Evolutionary conservation across 2,797 vertebrate species (phyloP).

Genomic region (Fratercula arctica): DNA sequence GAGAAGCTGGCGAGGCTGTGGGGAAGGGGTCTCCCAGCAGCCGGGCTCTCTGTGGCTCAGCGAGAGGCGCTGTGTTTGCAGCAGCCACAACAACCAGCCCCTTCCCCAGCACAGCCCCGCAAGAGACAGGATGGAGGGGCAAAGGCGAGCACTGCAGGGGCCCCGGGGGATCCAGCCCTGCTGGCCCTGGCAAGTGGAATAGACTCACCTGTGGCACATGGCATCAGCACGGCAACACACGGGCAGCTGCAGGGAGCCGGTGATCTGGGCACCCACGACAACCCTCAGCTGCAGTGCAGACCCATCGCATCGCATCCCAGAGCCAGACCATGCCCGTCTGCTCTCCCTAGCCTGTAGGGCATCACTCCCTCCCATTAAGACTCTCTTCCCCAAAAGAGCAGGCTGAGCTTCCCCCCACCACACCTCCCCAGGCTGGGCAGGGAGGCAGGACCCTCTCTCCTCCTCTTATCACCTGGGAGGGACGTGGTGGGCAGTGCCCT

Average conservation of each 20-base stretch:
- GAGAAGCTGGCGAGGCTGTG: not conserved
- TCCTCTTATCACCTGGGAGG: not conserved
- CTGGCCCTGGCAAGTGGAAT: accelerated
- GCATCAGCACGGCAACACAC: accelerated
- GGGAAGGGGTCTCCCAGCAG: not conserved
- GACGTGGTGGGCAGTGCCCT: not conserved
- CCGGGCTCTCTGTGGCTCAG: not conserved
- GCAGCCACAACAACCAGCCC: not conserved
- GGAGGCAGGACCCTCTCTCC: accelerated
- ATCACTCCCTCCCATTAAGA: accelerated
- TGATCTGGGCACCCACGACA: accelerated
- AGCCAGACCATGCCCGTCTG: not conserved
- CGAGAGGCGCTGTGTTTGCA: not conserved
- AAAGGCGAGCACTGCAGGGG: accelerated
- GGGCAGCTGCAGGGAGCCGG: not conserved
- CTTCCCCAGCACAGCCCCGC: not conserved
- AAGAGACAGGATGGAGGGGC: not conserved
- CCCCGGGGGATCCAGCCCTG: not conserved
- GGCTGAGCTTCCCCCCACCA: not conserved
- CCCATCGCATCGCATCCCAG: no score
- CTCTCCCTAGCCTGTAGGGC: not conserved
- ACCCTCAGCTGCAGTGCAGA: not conserved
- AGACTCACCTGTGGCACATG: not conserved
- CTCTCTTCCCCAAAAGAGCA: not conserved
- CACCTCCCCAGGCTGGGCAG: no score